Conservation (phyloP, 2,888 invertebrate genomes). For the Eumerus sabulonum region DNA sequence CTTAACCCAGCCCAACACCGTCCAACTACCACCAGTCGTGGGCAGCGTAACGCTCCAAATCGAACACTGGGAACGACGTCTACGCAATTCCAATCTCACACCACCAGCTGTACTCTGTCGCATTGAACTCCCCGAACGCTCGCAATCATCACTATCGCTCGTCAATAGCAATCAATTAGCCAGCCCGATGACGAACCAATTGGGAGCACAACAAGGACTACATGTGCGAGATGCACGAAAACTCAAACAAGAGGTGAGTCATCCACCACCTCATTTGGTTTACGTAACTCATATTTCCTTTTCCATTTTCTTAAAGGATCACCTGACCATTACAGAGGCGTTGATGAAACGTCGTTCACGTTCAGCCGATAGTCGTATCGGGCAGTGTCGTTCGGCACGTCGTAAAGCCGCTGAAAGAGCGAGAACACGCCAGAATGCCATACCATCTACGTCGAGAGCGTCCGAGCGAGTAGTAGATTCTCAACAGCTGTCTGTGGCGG, state of each 20-base stretch:
- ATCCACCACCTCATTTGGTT: no score
- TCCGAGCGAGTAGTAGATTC: slow-evolving; percentile 39
- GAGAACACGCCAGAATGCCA: not conserved
- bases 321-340: slow-evolving; percentile 67
- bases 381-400: slow-evolving; percentile 72
- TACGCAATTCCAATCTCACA: slow-evolving; percentile 24
- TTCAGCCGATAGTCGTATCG: slow-evolving; percentile 76
- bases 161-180: slow-evolving; percentile 73
- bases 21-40: not conserved
- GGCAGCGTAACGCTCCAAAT: slow-evolving; percentile 44
- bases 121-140: slow-evolving; percentile 74
- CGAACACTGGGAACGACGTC: slow-evolving; percentile 49
- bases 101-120: slow-evolving; percentile 70
- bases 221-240: not conserved
- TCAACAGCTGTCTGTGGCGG: slow-evolving; percentile 62
- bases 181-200: slow-evolving; percentile 74
- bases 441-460: slow-evolving; percentile 29
- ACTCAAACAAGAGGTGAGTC: slow-evolving; percentile 23
- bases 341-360: slow-evolving; percentile 74
- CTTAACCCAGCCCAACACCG: slow-evolving; percentile 1
- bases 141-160: slow-evolving; percentile 76
- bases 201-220: slow-evolving; percentile 75
- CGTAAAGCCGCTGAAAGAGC: slow-evolving; percentile 53
- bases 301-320: slow-evolving; percentile 61
- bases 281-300: not conserved